Base-by-base conservation (phyloP, 1,140 invertebrate genomes). In the Drosophila tsacasi region DNA sequence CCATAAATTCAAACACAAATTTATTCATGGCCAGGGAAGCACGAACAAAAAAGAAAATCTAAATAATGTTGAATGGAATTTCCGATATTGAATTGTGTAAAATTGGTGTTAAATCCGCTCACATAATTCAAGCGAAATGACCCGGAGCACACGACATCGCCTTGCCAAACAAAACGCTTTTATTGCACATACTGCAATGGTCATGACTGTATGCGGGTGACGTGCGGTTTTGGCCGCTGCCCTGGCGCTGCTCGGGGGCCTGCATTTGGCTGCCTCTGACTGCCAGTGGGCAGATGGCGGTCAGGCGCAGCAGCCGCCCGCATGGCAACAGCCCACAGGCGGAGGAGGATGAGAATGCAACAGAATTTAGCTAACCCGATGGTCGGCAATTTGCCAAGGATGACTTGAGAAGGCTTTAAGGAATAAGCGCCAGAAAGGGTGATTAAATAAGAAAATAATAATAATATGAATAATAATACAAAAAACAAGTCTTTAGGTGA, bases 61-160 rank as follows among this genome's bases (percentile, higher is more conserved):
- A 32, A 65, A 65, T 66, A 66, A 44, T 63, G 44, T 17, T 35
- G 21, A 66, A 35, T 60, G 37, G 37, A 52, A 61, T 74, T 73
- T 50, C 0, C 23, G 19, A 72, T 71, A 72, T 52, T 50, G 68
- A 73, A 50, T 44, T 39, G n/a, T 63, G 59, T 21, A 54, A 35
- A 65, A 71, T 66, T 66, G 39, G 62, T 71, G 62, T 67, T 68
- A 57, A 76, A 67, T 66, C 37, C 42, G 37, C 17, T 74, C 83
- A 81, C 75, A 87, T 79, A 79, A 90, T 90, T 84, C 59, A 78
- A 78, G 57, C 49, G 47, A 87, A 89, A 80, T 87, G 85, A 90
- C 84, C 84, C 73, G 44, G 25, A 79, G 67, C 64, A 47, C 69
- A 66, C 58, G 58, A 68, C 58, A 67, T 50, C 49, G 62, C 52